A percentile compares a stretch with the other conserved stretches of the same genome.
Evolutionary conservation across 2,888 invertebrate genomes (phyloP).

Genomic region (Synanthedon myopaeformis): DNA sequence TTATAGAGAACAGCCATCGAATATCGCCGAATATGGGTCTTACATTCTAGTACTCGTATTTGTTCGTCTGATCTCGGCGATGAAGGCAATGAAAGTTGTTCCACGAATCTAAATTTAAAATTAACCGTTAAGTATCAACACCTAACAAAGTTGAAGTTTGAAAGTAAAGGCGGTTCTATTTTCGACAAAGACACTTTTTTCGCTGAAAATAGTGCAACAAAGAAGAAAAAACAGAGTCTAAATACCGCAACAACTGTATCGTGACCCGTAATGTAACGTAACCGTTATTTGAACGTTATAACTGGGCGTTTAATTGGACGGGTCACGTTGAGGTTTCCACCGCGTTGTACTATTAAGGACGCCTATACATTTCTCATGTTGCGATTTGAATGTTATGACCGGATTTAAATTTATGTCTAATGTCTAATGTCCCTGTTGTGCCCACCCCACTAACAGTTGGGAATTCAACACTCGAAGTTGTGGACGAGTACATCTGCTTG

Average conservation of each 20-base stretch:
- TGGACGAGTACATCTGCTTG: no score
- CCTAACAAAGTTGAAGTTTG: background rate
- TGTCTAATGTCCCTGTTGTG: no score
- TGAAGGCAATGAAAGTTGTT: no score
- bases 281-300: background rate
- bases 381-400: no score
- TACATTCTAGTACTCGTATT: no score
- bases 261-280: slow-evolving; percentile 1
- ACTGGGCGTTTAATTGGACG: background rate
- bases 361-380: no score
- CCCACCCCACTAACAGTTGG: no score
- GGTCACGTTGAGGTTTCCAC: background rate
- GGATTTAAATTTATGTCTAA: no score
- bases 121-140: background rate
- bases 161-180: background rate
- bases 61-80: no score
- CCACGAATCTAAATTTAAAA: background rate
- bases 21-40: no score
- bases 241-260: slow-evolving; percentile 4
- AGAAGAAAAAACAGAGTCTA: background rate
- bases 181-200: background rate
- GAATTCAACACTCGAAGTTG: no score
- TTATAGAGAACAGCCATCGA: no score
- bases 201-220: background rate
- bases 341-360: background rate